Evolutionary conservation across 2,888 invertebrate species (phyloP).

Genomic region (Cryptocephalus moraei): DNA sequence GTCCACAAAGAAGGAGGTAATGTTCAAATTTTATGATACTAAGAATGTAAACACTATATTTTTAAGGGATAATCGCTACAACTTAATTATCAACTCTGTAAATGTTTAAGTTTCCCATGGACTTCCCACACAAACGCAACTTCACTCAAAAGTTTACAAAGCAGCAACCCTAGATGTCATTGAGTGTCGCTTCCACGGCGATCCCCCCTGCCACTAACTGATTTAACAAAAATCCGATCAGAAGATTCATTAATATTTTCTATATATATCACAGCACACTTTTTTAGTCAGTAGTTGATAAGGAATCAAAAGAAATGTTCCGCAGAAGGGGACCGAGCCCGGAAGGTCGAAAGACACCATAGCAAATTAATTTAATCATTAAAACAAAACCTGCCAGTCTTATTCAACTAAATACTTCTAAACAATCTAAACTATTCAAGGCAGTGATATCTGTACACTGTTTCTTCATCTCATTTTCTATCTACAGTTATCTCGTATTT

Average conservation of each 20-base stretch:
- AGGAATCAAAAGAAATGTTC: no score
- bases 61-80: no score
- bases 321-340: background rate
- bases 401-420: constrained; percentile 26
- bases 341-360: background rate
- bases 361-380: background rate
- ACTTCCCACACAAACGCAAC: no score
- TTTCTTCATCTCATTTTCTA: constrained; percentile 3
- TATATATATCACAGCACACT: constrained; percentile 14
- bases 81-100: no score
- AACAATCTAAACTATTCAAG: constrained; percentile 22
- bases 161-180: no score
- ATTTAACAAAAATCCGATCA: background rate
- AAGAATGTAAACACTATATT: no score
- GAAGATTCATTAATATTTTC: constrained; percentile 3
- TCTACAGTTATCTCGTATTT: constrained; percentile 18
- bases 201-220: background rate
- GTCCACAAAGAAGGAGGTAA: no score
- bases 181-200: background rate
- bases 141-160: no score
- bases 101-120: no score
- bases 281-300: constrained; percentile 1
- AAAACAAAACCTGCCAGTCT: constrained; percentile 26
- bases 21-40: no score
- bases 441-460: constrained; percentile 27